A percentile compares a stretch with the other conserved stretches of the same genome.
These are phyloP conservation scores for Arenaria interpres DNA, from an alignment of 2,113 vertebrate genomes.

Conservation along the genomic window DNA sequence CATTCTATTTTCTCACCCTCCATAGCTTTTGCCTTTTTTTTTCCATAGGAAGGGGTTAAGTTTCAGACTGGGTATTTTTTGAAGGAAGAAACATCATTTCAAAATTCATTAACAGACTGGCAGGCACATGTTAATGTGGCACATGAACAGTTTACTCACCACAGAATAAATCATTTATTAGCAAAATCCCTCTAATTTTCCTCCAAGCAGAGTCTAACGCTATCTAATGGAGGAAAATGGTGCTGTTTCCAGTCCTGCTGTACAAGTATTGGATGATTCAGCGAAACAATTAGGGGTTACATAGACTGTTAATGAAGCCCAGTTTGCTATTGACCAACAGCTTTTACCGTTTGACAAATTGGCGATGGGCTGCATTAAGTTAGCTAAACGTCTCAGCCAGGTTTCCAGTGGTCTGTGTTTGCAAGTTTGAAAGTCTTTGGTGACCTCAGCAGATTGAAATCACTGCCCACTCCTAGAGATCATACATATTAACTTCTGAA, in stretches of 20 bases:
- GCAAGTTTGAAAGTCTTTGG: background rate
- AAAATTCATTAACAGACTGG: background rate
- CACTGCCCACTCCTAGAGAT: background rate
- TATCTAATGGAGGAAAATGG: background rate
- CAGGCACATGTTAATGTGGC: background rate
- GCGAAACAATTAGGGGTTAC: background rate
- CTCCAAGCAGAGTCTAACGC: background rate
- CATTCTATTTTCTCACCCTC: background rate
- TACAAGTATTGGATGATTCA: background rate
- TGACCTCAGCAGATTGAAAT: background rate
- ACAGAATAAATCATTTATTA: conserved; percentile 11
- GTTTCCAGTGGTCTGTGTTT: background rate
- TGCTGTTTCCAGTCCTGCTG: background rate
- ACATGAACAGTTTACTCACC: background rate
- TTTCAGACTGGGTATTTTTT: background rate
- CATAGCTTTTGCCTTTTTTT: background rate
- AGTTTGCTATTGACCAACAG: background rate
- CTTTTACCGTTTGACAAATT: background rate
- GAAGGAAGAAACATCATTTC: background rate
- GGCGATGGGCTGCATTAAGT: background rate
- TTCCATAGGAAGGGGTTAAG: background rate
- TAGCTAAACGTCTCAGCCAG: background rate
- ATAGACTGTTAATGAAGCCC: background rate
- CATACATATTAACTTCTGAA: background rate
- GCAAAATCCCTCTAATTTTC: background rate